Evolutionary conservation across 2,888 invertebrate species (phyloP), one percentile per base, ranked within the genome.

Genomic region (Adelphocoris suturalis): DNA sequence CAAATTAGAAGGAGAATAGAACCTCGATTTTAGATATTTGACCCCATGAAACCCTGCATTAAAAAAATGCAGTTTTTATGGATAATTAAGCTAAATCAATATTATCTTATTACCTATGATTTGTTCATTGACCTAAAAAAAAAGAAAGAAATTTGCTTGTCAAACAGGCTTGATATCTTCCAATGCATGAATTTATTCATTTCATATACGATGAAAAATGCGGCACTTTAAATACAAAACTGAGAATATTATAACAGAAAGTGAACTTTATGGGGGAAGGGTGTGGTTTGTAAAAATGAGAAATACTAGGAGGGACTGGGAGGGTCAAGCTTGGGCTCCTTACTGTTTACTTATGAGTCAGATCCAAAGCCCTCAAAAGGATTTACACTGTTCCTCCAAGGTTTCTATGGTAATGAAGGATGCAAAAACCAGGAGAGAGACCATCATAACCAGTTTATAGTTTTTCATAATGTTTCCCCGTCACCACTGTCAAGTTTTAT

Each of bases 331-430:
- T 14, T 19, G 27, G 19, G 23, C 48, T 48, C 27, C 82, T 82
- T 52, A 52, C 82, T 82, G 82, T 82, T 48, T 82, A 82, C 82
- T 82, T 82, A 82, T 82, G 82, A 82, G 82, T 82, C 82, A 82
- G 55, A 55, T 28, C 52, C 55, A 47, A 52, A 47, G 52, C 52
- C 82, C 27, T 16, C 52, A 47, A 52, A 82, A 82, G 82, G 82
- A 82, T 82, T 82, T 82, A 82, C 82, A 19, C 52, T 48, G 52
- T 19, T 47, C 47, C 82, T 48, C 82, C 16, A 52, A 82, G 82
- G 82, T 82, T 52, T 23, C 19, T 82, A 82, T 82, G 82, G 82
- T 82, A 82, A 82, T 82, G 82, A 82, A 78, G 78, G 78, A 78
- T 47, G 47, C 78, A 78, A 78, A 78, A 78, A 13, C 47, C n/a